Base-by-base conservation (phyloP, 2,113 vertebrate genomes). In the Thalassarche chlororhynchos region DNA sequence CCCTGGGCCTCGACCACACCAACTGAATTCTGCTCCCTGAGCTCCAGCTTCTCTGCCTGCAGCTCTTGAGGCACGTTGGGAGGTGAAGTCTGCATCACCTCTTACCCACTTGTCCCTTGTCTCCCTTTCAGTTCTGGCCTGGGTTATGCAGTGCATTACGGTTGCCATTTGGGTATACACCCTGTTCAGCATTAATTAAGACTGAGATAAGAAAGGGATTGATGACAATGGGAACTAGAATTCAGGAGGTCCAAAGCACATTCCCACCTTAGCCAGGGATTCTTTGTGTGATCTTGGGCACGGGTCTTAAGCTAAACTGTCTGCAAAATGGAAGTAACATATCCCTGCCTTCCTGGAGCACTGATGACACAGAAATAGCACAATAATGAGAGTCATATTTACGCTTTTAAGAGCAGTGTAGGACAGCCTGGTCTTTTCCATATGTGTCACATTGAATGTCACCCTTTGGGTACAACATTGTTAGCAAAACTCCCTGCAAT, bases 91-190 rank as follows among this genome's bases (percentile, higher is more conserved):
- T 64, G 17, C 38, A 54, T 34, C 31, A 57, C 8, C 20, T 46
- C 49, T 57, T 57, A 47, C 31, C n/a, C 20, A 8, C 54, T 40
- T 36, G 47, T 66, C 42, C 36, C 42, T 58, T n/a, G 8, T 44
- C 49, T 70, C 10, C 21, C 26, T 85, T n/a, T 52, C 42, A 66
- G 18, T 52, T 51, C 75, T 71, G 68, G 10, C 62, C 79, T 52
- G 57, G 28, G 9, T 72, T 76, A 21, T 17, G 36, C 0, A 0
- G 32, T 11, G 17, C 32, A 10, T 60, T 32, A 3, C 23, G 13
- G 42, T 14, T 49, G 36, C 24, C 23, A 29, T 57, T 64, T 61
- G 38, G 12, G 17, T 68, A 16, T 8, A 49, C 60, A 51, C 3
- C 2, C 38, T 51, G 32, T 14, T 87, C 42, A 60, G 17, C 36